Percentiles rank a stretch among this genome's conserved stretches.
Conservation (phyloP, 2,113 vertebrate genomes). For the Ptychochromis oligacanthus region DNA sequence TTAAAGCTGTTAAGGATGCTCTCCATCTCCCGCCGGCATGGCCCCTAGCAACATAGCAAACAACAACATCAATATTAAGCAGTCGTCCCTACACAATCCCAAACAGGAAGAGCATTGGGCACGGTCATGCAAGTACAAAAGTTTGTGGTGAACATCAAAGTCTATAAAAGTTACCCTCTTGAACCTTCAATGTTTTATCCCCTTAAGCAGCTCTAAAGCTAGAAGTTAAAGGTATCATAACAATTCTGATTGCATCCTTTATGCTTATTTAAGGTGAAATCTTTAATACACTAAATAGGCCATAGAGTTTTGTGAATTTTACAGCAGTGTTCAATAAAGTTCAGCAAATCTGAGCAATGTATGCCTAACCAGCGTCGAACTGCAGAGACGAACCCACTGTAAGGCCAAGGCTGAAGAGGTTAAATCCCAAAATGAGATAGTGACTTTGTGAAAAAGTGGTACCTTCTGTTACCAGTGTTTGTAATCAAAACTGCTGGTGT, state of each 20-base stretch:
- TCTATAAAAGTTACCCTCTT: neutral
- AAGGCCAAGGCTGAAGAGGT: conserved; percentile 17
- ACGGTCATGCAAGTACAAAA: neutral
- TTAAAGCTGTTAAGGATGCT: conserved; percentile 91
- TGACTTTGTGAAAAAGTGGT: conserved; percentile 27
- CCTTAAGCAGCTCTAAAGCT: neutral
- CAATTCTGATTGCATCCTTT: neutral
- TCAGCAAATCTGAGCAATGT: neutral
- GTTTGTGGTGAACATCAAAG: conserved; percentile 7
- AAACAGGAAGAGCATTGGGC: conserved; percentile 3
- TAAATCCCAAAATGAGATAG: conserved; percentile 27
- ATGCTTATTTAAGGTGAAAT: neutral
- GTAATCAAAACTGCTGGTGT: conserved; percentile 43
- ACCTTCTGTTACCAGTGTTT: conserved; percentile 20
- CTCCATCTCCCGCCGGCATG: conserved; percentile 95
- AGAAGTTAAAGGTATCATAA: neutral
- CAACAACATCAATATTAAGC: conserved; percentile 22
- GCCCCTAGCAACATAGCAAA: conserved; percentile 82
- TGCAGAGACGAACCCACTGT: conserved; percentile 10
- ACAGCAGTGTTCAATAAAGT: neutral
- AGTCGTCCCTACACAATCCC: neutral
- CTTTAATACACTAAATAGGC: neutral
- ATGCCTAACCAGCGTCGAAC: neutral
- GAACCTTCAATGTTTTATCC: neutral
- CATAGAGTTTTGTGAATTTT: neutral